These are phyloP conservation scores for Phaonia tiefii DNA, from an alignment of 2,888 invertebrate genomes.

Conservation along the genomic window DNA sequence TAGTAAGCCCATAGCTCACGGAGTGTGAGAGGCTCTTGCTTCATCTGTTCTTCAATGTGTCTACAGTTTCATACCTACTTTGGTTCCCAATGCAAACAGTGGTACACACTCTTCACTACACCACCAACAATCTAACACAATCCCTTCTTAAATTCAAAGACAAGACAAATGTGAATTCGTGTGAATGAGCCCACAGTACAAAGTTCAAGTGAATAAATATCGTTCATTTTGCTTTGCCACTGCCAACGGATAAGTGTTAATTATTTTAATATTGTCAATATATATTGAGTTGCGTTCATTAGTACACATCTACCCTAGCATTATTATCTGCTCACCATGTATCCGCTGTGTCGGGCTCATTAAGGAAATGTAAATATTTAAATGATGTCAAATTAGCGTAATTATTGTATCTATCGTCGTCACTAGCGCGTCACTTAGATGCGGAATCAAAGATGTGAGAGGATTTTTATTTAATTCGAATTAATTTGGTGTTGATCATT, in stretches of 20 bases:
- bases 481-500: neutral
- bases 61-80: too few relatives aligned
- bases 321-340: neutral
- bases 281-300: constrained; percentile 5
- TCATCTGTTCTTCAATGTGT: too few relatives aligned
- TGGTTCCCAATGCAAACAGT: too few relatives aligned
- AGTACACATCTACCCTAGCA: neutral
- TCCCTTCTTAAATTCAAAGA: too few relatives aligned
- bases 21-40: too few relatives aligned
- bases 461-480: neutral
- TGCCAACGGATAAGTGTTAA: neutral
- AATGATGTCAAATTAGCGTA: constrained; percentile 25
- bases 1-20: too few relatives aligned
- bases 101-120: too few relatives aligned
- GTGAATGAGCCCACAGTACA: too few relatives aligned
- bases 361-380: constrained; percentile 11
- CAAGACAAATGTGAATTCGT: too few relatives aligned
- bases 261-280: constrained; percentile 9
- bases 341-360: neutral
- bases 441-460: too few relatives aligned
- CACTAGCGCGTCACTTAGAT: neutral
- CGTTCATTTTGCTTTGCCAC: neutral
- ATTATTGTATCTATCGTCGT: constrained; percentile 7
- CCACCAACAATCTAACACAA: too few relatives aligned
- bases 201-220: too few relatives aligned